Base-by-base conservation (phyloP, 2,888 invertebrate species). In the Epinotia demarniana region DNA sequence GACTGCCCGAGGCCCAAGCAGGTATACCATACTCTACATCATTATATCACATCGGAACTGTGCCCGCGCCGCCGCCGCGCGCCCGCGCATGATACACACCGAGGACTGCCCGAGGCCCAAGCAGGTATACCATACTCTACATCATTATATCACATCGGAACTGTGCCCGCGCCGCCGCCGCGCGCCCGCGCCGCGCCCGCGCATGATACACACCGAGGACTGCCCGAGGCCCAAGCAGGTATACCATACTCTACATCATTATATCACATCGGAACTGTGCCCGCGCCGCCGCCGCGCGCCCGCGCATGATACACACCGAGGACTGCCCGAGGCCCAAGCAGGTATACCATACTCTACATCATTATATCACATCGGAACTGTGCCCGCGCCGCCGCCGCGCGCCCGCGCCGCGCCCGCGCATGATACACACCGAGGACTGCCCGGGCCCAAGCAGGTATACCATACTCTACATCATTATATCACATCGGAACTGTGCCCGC, bases 1-100 rank as follows among this genome's bases (percentile, higher is more conserved):
- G 92, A 95, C 0, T 93, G 96, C 46, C 96, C 97, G 4, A 96
- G 96, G 83, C 96, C 95, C 58, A 96, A 96, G 83, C 96, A 96
- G 84, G 96, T 96, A 1, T 95, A 94, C 16, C 43, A 58, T 43
- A 23, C 46, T 5, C 39, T 60, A 39, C 2, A n/a, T 53, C 12
- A 9, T 13, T 60, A 55, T 1, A n/a, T 53, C 5, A 16, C 18
- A 9, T 39, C 39, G 8, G 39, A 39, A n/a, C 79, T 77, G 76
- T 83, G 84, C 0, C 82, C 87, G 8, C 81, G 91, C 96, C 62
- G 96, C 79, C 57, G 80, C 78, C 62, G 77, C 86, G 87, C 13
- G 81, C 85, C 63, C 83, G 89, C 67, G 92, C 94, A 70, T 86
- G 39, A 39, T 39, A 39, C 39, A 39, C 39, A 39, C 88, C 76